Conservation (phyloP, 2,113 vertebrate genomes). For the Gulo gulo region DNA sequence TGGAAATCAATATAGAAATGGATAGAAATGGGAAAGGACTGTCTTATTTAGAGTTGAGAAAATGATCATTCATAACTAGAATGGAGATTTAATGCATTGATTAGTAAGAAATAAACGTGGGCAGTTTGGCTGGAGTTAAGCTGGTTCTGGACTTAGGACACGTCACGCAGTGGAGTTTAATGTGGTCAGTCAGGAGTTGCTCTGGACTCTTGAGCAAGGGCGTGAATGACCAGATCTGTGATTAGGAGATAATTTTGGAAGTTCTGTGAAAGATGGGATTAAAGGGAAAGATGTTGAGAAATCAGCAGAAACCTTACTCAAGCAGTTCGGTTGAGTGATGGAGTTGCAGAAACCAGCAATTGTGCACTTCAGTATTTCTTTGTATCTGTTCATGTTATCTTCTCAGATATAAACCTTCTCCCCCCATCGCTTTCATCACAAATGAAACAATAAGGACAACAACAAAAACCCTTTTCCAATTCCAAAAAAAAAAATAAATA, state of each 20-base stretch:
- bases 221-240: background rate
- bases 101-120: background rate
- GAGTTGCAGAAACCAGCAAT: background rate
- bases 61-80: background rate
- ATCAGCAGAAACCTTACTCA: background rate
- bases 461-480: background rate
- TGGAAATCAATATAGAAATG: background rate
- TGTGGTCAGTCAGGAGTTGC: background rate
- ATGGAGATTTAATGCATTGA: background rate
- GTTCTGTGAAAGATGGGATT: background rate
- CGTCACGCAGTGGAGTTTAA: background rate
- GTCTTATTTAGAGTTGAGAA: background rate
- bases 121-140: too few relatives aligned
- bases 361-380: background rate
- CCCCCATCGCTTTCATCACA: background rate
- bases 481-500: background rate
- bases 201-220: background rate
- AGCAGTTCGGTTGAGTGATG: background rate
- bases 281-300: background rate
- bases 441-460: background rate
- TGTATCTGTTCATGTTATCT: background rate
- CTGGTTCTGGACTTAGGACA: background rate
- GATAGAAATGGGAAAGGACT: background rate
- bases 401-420: background rate
- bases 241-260: constrained; percentile 26